Conservation (phyloP, 2,113 vertebrate species). For the Elephantulus edwardii region DNA sequence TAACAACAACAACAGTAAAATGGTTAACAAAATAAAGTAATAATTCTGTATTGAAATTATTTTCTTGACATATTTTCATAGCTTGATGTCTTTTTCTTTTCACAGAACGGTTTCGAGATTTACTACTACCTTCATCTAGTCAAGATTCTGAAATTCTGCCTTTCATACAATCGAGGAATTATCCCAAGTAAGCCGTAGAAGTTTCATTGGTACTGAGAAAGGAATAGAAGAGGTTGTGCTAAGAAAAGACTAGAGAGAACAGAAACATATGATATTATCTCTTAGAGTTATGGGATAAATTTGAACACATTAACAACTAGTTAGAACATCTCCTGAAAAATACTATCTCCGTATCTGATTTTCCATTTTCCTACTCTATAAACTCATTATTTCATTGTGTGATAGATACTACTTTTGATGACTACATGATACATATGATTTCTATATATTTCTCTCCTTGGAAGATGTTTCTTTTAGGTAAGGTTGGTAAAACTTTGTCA, state of each 20-base stretch:
- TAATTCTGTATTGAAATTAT: not conserved
- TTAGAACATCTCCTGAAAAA: not conserved
- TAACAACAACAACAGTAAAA: too few species aligned
- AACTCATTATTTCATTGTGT: constrained; percentile 57
- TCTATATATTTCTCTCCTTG: not conserved
- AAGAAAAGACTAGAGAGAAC: not conserved
- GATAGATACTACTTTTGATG: constrained; percentile 45
- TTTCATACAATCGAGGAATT: constrained; percentile 91
- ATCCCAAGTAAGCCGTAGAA: constrained; percentile 91
- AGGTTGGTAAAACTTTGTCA: too few species aligned
- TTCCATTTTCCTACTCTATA: constrained; percentile 61
- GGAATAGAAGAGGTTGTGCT: too few species aligned
- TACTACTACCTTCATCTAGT: constrained; percentile 87
- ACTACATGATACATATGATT: not conserved
- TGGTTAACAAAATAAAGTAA: not conserved
- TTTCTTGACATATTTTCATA: constrained; percentile 12
- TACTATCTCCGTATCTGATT: not conserved
- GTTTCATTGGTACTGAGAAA: constrained; percentile 58
- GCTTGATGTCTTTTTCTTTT: constrained; percentile 67
- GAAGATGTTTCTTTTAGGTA: too few species aligned
- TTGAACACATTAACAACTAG: constrained; percentile 19
- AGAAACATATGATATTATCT: not conserved
- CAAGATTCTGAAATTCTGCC: constrained; percentile 91
- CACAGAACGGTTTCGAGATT: constrained; percentile 92
- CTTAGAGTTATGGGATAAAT: not conserved